Conservation (phyloP, 2,113 vertebrate species). For the Desmodus rotundus region DNA sequence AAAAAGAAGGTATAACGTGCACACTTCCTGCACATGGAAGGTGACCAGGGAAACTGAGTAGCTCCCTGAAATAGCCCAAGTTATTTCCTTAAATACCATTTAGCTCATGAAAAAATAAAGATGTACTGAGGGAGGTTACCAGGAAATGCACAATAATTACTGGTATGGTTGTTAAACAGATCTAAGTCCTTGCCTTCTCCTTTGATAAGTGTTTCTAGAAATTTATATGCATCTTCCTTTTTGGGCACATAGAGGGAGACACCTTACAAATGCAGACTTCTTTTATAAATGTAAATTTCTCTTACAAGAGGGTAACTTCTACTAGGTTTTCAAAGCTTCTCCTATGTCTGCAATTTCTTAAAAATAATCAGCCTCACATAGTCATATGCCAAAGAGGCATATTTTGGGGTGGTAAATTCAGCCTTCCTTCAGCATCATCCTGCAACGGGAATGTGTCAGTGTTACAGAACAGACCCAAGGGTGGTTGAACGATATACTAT, state of each 20-base stretch:
- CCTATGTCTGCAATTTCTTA: background rate
- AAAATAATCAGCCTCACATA: background rate
- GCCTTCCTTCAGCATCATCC: background rate
- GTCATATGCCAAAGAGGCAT: background rate
- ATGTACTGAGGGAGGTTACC: background rate
- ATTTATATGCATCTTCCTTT: background rate
- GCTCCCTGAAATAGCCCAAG: background rate
- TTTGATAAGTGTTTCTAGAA: background rate
- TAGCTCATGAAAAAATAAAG: background rate
- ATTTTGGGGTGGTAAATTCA: background rate
- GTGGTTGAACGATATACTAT: too few species aligned
- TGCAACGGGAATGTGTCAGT: background rate
- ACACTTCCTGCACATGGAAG: background rate
- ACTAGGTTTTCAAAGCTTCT: background rate
- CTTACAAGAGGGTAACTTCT: background rate
- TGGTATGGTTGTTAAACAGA: background rate
- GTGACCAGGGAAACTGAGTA: background rate
- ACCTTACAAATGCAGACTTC: background rate
- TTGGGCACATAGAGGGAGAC: background rate
- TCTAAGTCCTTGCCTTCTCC: background rate
- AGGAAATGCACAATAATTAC: background rate
- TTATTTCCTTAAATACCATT: background rate
- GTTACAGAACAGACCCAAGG: too few species aligned
- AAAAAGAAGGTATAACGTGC: background rate
- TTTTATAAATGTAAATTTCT: background rate